Evolutionary conservation across 2,113 vertebrate species (phyloP), one percentile per base, ranked within the genome.

Genomic region (Pycnonotus jocosus): DNA sequence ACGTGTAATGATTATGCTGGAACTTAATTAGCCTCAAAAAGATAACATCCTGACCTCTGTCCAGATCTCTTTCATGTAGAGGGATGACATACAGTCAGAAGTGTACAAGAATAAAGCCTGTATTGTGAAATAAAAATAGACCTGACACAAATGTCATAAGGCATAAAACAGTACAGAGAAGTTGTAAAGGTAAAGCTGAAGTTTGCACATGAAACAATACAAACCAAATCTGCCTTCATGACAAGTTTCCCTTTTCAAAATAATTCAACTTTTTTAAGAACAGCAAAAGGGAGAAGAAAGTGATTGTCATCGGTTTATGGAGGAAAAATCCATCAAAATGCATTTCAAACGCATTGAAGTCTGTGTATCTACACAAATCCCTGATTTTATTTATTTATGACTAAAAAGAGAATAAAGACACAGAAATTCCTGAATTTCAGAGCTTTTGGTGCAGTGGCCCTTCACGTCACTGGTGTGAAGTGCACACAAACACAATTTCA

Each of bases 141-240:
- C 42, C 57, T 79, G 93, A 84, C 83, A 90, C 85, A 74, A 92
- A 88, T 86, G 94, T 93, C 96, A 90, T n/a, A 64, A 86, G 61
- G 64, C 69, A 90, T 94, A 88, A 90, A 90, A 95, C 35, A 90
- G 44, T 25, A 61, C 48, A 70, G 57, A 40, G 65, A 90, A 95
- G 76, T 76, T 72, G 53, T 54, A 95, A 93, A 95, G 86, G 93
- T 92, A 94, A 94, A 92, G 42, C 66, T 90, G 88, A 93, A 95
- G 80, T 86, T 61, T 81, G 56, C 23, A 62, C 60, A 90, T 60
- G 60, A 96, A 96, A 80, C 48, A 88, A 95, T 84, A 74, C 8
- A 88, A 78, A 78, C 25, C 50, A 86, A 88, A 88, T 78, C 61
- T 90, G 23, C 40, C 37, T 45, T 73, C 30, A 6, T 48, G 51